Base-by-base conservation (phyloP, 2,113 vertebrate species). In the Dicrurus megarhynchus region DNA sequence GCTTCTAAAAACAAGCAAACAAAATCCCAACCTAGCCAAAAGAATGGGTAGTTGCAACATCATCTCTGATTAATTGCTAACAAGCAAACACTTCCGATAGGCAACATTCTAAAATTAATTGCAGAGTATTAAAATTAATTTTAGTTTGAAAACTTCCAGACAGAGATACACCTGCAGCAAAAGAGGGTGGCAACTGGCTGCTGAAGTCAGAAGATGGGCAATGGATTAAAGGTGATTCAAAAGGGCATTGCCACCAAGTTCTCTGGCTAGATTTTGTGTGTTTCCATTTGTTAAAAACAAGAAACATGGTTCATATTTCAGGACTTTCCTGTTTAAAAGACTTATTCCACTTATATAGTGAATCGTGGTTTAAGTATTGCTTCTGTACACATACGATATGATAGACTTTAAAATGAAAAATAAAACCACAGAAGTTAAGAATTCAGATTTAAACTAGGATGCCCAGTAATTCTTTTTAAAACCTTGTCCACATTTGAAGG, bases 311-410 rank as follows among this genome's bases (percentile, higher is more conserved):
- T 23, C 15, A 1, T 24, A 69, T 21, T 81, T 77, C n/a, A 69
- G 23, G 16, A 74, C n/a, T 77, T 84, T 32, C 60, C 55, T 70
- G 26, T 35, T 77, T 84, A 22, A 65, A 81, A 81, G 6, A 41
- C 26, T 81, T 81, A 70, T 9, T 81, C 19, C 46, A 70, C 37
- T 57, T 53, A 55, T 0, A 61, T 4, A 21, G 42, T 57, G 39
- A 47, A 85, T 37, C 39, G 16, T 63, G 22, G 52, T 37, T 79
- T 79, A 75, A 84, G 60, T 79, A 70, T 10, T 87, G 13, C 39
- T 75, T 87, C 85, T 0, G 0, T 39, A 63, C 35, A 67, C 4
- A 26, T 3, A 63, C 0, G 1, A 0, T 39, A 75, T 1, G 6
- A 39, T 67, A 50, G 89, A 74, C 28, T 63, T 79, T 4, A 71